Conservation (phyloP, 1,140 invertebrate species). For the Neodiprion pinetum region DNA sequence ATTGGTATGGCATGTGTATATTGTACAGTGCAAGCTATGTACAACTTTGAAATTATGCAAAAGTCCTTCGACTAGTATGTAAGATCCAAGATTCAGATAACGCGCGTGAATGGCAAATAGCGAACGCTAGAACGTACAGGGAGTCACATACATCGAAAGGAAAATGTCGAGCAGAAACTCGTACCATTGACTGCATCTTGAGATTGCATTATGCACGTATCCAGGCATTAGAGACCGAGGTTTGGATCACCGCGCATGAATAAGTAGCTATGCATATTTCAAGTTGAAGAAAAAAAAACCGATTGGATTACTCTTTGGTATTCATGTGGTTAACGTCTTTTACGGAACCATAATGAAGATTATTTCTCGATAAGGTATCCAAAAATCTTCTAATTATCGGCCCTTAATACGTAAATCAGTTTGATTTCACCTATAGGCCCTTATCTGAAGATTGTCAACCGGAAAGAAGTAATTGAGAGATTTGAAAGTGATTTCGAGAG, state of each 20-base stretch:
- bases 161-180: too few relatives aligned
- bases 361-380: constrained; percentile 7
- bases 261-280: too few relatives aligned
- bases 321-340: not conserved
- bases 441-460: not conserved
- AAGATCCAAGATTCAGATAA: too few relatives aligned
- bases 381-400: not conserved
- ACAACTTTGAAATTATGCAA: too few relatives aligned
- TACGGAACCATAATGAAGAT: not conserved
- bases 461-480: not conserved
- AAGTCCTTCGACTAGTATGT: too few relatives aligned
- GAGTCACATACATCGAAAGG: too few relatives aligned
- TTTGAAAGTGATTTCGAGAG: not conserved
- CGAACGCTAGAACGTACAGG: too few relatives aligned
- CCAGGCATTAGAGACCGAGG: too few relatives aligned
- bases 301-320: not conserved
- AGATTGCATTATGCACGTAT: too few relatives aligned
- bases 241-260: too few relatives aligned
- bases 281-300: not conserved
- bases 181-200: not conserved
- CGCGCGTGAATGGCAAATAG: too few relatives aligned
- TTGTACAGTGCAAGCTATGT: not conserved
- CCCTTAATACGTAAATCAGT: not conserved
- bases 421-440: not conserved
- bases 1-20: not conserved